Evolutionary conservation across 2,797 vertebrate genomes (phyloP).

Genomic region (Limnodromus scolopaceus): DNA sequence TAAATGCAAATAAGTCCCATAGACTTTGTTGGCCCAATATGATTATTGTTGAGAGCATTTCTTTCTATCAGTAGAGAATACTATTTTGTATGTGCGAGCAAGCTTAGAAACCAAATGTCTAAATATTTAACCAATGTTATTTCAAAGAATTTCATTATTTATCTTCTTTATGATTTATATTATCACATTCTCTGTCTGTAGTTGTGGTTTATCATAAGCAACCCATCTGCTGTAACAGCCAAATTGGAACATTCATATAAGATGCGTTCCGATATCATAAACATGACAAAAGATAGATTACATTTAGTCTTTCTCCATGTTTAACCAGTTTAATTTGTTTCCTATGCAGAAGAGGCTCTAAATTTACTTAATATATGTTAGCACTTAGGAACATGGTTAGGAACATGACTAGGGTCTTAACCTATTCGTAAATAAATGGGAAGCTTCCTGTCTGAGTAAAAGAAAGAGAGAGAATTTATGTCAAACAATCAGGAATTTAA

Average conservation of each 20-base stretch:
- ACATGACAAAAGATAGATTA: conserved; percentile 90
- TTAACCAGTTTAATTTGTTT: conserved; percentile 94
- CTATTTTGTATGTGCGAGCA: conserved; percentile 74
- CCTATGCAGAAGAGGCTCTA: conserved; percentile 88
- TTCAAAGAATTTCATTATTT: conserved; percentile 88
- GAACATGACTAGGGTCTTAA: conserved; percentile 89
- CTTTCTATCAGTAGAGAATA: conserved; percentile 72
- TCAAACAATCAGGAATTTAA: conserved; percentile 98
- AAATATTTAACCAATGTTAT: conserved; percentile 86
- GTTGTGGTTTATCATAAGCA: conserved; percentile 85
- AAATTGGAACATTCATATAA: conserved; percentile 84
- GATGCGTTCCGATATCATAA: conserved; percentile 87
- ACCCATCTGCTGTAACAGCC: conserved; percentile 83
- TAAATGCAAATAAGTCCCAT: conserved; percentile 39
- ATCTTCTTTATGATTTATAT: conserved; percentile 87
- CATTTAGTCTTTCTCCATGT: conserved; percentile 87
- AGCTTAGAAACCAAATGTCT: conserved; percentile 84
- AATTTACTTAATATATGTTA: conserved; percentile 96
- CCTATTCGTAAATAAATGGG: conserved; percentile 91
- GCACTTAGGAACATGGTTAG: conserved; percentile 89
- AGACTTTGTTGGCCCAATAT: conserved; percentile 59
- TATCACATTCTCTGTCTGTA: conserved; percentile 82
- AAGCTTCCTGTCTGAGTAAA: conserved; percentile 90
- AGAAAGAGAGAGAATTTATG: conserved; percentile 92
- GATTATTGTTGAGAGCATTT: conserved; percentile 64